Evolutionary conservation across 2,113 vertebrate genomes (phyloP).

Genomic region (Eublepharis macularius): DNA sequence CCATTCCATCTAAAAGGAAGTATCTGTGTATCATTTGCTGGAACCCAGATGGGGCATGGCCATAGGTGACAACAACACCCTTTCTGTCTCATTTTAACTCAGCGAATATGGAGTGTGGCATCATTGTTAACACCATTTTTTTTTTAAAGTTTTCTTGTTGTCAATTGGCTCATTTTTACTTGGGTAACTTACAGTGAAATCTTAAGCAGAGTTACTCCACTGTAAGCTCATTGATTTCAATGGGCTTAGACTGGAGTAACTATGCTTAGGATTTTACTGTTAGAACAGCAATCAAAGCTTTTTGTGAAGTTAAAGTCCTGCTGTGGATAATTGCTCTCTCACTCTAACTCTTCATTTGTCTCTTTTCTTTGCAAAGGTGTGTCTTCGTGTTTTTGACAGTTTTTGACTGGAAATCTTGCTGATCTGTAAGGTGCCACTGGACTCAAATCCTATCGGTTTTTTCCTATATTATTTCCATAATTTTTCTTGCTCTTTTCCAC

Average conservation of each 20-base stretch:
- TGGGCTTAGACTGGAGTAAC: no score
- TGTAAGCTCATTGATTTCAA: no score
- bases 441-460: no score
- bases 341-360: background rate
- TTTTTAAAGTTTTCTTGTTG: background rate
- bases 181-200: no score
- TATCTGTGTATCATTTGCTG: no score
- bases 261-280: no score
- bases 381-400: constrained; percentile 24
- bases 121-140: background rate
- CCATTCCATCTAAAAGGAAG: no score
- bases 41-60: no score
- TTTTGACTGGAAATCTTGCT: no score
- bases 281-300: background rate
- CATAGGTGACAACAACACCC: no score
- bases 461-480: background rate
- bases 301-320: background rate
- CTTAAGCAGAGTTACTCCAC: no score
- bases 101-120: background rate
- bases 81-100: background rate
- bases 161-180: background rate
- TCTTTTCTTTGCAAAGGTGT: background rate
- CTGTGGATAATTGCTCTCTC: background rate
- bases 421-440: no score
- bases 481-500: background rate